A percentile compares a stretch with the other conserved stretches of the same genome.
phyloP scores from a whole-genome alignment of 2,888 invertebrate genomes.

The Peribatodes rhomboidaria region DNA sequence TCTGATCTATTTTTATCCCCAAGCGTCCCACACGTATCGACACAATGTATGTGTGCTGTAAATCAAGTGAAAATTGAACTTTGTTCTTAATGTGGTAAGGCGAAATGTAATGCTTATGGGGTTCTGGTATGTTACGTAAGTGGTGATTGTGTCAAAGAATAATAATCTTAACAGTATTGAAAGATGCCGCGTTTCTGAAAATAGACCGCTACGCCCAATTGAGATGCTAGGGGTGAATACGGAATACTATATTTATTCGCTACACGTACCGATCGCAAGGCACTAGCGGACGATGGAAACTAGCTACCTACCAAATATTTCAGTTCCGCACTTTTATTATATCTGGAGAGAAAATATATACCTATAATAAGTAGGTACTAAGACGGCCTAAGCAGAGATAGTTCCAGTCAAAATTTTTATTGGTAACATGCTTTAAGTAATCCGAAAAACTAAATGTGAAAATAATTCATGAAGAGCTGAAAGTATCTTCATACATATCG shows the following conservation, averaged over 20 bases:
- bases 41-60: conserved; percentile 27
- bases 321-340: neutral
- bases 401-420: neutral
- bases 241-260: conserved; percentile 18
- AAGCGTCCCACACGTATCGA: conserved; percentile 41
- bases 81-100: conserved; percentile 33
- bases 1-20: conserved; percentile 51
- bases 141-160: conserved; percentile 40
- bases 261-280: conserved; percentile 23
- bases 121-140: conserved; percentile 23
- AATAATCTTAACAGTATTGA: conserved; percentile 25
- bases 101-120: conserved; percentile 21
- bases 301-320: conserved; percentile 12
- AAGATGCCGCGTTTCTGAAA: conserved; percentile 29
- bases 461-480: neutral
- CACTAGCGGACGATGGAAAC: conserved; percentile 14
- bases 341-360: neutral
- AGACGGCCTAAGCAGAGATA: neutral
- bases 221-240: conserved; percentile 21
- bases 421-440: neutral
- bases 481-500: no score
- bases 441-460: neutral
- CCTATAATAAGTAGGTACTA: neutral
- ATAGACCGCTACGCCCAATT: conserved; percentile 20
- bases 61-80: conserved; percentile 39